Evolutionary conservation across 2,888 invertebrate genomes (phyloP).

Genomic region (Melinaea marsaeus): DNA sequence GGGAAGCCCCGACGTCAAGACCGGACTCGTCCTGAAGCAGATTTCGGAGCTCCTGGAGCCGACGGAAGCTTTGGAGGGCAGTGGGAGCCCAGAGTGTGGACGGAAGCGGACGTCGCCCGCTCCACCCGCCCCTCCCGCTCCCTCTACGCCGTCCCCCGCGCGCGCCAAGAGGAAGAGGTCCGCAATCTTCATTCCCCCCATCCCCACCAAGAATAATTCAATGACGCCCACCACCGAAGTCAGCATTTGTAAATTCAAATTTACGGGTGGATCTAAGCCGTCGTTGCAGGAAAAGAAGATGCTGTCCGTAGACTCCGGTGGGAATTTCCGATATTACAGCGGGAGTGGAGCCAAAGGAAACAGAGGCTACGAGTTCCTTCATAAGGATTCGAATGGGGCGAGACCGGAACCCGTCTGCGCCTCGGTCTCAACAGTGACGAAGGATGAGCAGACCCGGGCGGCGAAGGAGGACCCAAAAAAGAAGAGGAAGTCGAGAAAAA

Average conservation of each 20-base stretch:
- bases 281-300: constrained; percentile 94
- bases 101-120: constrained; percentile 70
- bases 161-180: constrained; percentile 86
- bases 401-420: constrained; percentile 39
- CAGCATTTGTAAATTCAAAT: constrained; percentile 95
- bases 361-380: constrained; percentile 89
- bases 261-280: constrained; percentile 93
- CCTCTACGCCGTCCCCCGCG: constrained; percentile 41
- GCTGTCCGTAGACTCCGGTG: constrained; percentile 92
- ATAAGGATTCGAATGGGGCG: constrained; percentile 81
- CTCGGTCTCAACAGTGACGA: constrained; percentile 39
- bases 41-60: constrained; percentile 67
- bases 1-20: constrained; percentile 62
- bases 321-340: constrained; percentile 91
- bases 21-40: constrained; percentile 68
- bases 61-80: too few species aligned
- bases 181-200: constrained; percentile 90
- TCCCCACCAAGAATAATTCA: constrained; percentile 84
- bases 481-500: constrained; percentile 87
- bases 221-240: constrained; percentile 90
- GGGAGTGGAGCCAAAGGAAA: constrained; percentile 90
- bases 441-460: constrained; percentile 35
- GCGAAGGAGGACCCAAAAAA: constrained; percentile 69
- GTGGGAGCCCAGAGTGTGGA: constrained; percentile 49
- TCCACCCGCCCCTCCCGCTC: constrained; percentile 19